phyloP scores from a whole-genome alignment of 2,113 vertebrate species.

The Piprites chloris region DNA sequence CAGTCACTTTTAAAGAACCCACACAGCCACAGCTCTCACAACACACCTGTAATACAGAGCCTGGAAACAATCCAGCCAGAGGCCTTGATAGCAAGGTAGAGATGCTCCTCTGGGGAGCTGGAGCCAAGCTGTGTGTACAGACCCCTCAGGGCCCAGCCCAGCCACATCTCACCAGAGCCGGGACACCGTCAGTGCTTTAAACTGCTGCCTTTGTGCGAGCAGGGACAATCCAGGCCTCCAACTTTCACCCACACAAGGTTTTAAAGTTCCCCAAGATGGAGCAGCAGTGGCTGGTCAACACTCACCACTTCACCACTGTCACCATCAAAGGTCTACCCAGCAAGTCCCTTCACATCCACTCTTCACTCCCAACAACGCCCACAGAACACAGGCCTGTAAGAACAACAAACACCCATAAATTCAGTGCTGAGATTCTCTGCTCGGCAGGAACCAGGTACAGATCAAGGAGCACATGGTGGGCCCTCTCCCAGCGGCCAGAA shows the following conservation, averaged over 20 bases:
- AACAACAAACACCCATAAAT: not conserved
- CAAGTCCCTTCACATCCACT: not conserved
- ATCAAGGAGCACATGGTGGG: fast-evolving
- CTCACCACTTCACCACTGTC: not conserved
- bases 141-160: not conserved
- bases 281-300: not conserved
- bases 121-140: not conserved
- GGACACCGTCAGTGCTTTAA: not conserved
- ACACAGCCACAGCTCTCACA: not conserved
- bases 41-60: not conserved
- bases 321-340: not conserved
- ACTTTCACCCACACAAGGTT: not conserved
- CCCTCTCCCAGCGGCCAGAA: not conserved
- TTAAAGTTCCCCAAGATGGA: not conserved
- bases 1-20: not conserved
- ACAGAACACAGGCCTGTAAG: not conserved
- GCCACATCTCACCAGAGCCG: not conserved
- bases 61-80: not conserved
- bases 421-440: not conserved
- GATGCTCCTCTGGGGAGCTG: not conserved
- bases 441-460: not conserved
- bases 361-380: not conserved
- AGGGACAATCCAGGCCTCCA: not conserved
- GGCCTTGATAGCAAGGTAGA: fast-evolving
- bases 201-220: fast-evolving